Evolutionary conservation across 2,888 invertebrate species (phyloP), one percentile per base, ranked within the genome.

Genomic region (Coenonympha glycerion): DNA sequence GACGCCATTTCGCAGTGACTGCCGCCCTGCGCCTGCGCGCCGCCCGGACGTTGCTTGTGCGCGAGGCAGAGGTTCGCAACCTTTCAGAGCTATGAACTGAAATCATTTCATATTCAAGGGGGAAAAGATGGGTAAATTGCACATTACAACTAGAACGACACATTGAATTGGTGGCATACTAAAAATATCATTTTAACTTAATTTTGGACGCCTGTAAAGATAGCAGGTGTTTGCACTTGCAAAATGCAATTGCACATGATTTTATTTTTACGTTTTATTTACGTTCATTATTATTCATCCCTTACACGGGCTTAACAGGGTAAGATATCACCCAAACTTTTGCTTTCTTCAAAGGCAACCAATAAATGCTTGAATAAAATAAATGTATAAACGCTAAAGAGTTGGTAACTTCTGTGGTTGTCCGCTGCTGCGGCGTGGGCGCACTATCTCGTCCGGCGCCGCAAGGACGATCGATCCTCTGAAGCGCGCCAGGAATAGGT

Each of bases 361-460:
- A n/a, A n/a, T n/a, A n/a, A n/a, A n/a, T n/a, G n/a, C n/a, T n/a
- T n/a, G n/a, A n/a, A n/a, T n/a, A n/a, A n/a, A n/a, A n/a, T n/a
- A n/a, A n/a, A n/a, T n/a, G n/a, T n/a, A n/a, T n/a, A n/a, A n/a
- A n/a, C n/a, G n/a, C n/a, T n/a, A 13, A 22, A 22, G n/a, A 24
- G 39, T 39, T 39, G 9, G 6, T 4, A 4, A 15, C 8, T 9
- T 5, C 39, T 39, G 30, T 24, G n/a, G n/a, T n/a, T n/a, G n/a
- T n/a, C n/a, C 3, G 15, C 13, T 44, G 40, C 19, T 31, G 34
- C 30, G 36, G 72, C 69, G 75, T 76, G 65, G 76, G 76, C 66
- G 60, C 67, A 45, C 62, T 73, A 78, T 79, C 79, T 24, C 64
- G 62, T 79, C 79, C 78, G 76, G 64, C 67, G 67, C 61, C 62